A percentile compares a stretch with the other conserved stretches of the same genome.
These are phyloP conservation scores for Pachymerium ferrugineum DNA, from an alignment of 2,888 invertebrate genomes.

Conservation along the genomic window DNA sequence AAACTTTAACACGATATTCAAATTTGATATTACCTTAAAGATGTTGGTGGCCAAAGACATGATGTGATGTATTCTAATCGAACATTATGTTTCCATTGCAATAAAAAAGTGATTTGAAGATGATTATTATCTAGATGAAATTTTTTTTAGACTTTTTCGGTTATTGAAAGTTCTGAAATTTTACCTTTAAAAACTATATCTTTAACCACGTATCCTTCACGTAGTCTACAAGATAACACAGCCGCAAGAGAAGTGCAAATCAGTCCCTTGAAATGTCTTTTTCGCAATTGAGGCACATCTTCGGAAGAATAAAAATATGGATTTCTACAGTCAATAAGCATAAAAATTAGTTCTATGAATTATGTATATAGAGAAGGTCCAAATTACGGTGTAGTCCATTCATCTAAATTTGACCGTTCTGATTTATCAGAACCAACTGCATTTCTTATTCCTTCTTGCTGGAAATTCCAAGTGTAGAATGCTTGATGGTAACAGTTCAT, in stretches of 20 bases:
- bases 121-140: constrained; percentile 46
- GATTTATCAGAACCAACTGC: constrained; percentile 38
- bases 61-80: constrained; percentile 61
- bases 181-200: constrained; percentile 46
- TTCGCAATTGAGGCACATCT: constrained; percentile 58
- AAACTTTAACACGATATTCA: constrained; percentile 28
- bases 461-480: constrained; percentile 59
- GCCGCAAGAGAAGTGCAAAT: constrained; percentile 56
- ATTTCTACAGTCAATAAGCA: constrained; percentile 43
- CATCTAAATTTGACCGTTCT: background rate
- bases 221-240: constrained; percentile 63
- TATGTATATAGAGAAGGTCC: background rate
- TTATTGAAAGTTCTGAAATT: background rate
- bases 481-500: constrained; percentile 59
- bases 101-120: constrained; percentile 59
- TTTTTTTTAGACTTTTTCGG: background rate
- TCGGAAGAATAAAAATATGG: constrained; percentile 55
- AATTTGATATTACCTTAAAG: background rate
- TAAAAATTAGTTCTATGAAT: background rate
- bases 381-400: constrained; percentile 10
- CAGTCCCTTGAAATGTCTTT: constrained; percentile 59
- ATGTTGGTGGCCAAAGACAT: constrained; percentile 55
- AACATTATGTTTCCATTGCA: constrained; percentile 68
- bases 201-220: constrained; percentile 69
- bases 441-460: constrained; percentile 43